Percentiles rank a stretch among this genome's conserved stretches.
phyloP scores from a whole-genome alignment of 1,140 invertebrate species.

The Philaenus spumarius region DNA sequence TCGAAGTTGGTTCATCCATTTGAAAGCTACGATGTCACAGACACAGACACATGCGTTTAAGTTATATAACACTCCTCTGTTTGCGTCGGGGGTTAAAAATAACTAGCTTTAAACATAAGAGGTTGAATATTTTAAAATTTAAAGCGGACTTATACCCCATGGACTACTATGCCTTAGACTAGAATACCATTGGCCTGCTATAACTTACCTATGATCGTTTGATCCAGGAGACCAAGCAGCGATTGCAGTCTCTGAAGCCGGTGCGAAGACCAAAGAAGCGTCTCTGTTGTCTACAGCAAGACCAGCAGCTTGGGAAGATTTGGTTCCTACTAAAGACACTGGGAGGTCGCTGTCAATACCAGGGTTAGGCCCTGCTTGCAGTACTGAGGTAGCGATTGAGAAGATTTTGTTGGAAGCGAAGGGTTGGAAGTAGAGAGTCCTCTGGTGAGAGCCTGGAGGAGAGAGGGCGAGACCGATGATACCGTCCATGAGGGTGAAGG shows the following conservation, averaged over 20 bases:
- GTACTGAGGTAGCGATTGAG: slow-evolving; percentile 60
- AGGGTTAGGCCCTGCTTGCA: slow-evolving; percentile 57
- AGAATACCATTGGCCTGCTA: too few species aligned
- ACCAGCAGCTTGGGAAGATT: slow-evolving; percentile 72
- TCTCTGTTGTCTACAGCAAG: slow-evolving; percentile 58
- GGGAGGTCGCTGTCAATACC: slow-evolving; percentile 57
- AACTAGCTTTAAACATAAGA: too few species aligned
- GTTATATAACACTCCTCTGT: too few species aligned
- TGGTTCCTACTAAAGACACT: slow-evolving; percentile 65
- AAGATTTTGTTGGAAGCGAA: slow-evolving; percentile 73
- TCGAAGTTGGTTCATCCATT: too few species aligned
- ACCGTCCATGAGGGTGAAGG: slow-evolving; percentile 71
- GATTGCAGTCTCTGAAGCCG: slow-evolving; percentile 66
- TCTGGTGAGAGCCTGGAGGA: slow-evolving; percentile 39
- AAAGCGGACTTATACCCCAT: too few species aligned
- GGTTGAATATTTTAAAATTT: too few species aligned
- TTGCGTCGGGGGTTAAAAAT: too few species aligned
- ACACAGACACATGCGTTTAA: too few species aligned
- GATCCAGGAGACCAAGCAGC: slow-evolving; percentile 66
- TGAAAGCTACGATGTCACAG: too few species aligned
- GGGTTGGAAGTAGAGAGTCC: slow-evolving; percentile 68
- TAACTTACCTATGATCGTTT: slow-evolving; percentile 54
- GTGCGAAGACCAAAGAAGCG: slow-evolving; percentile 64
- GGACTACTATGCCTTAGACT: too few species aligned
- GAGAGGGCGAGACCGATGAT: slow-evolving; percentile 71